A percentile compares a stretch with the other conserved stretches of the same genome.
Evolutionary conservation across 2,797 vertebrate species (phyloP).

Genomic region (Uromys caudimaculatus): DNA sequence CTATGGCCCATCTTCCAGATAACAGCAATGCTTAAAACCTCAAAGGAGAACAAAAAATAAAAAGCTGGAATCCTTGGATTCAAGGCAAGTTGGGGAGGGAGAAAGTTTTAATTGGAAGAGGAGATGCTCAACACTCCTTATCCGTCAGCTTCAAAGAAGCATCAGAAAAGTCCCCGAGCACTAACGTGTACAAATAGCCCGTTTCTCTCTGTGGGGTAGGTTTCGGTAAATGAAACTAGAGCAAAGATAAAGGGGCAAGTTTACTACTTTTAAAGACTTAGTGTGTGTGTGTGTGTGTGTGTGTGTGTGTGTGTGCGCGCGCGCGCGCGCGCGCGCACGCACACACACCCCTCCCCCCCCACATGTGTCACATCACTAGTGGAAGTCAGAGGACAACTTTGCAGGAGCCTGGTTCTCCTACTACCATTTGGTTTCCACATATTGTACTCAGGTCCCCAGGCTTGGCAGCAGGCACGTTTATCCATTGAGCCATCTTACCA

Average conservation of each 20-base stretch:
- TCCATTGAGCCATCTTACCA: neutral
- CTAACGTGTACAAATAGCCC: neutral
- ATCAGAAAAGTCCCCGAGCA: constrained; percentile 7
- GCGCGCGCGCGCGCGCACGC: too few relatives aligned
- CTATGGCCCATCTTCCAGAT: neutral
- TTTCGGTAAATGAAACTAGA: neutral
- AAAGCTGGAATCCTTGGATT: constrained; percentile 15
- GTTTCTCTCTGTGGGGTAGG: neutral
- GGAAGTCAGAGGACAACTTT: neutral
- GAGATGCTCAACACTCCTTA: neutral
- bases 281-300: too few relatives aligned
- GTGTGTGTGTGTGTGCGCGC: neutral
- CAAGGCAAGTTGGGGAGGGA: neutral
- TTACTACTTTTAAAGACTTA: neutral
- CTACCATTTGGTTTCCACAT: too few relatives aligned
- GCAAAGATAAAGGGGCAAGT: neutral
- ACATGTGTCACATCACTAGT: neutral
- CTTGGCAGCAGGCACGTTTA: neutral
- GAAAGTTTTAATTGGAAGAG: constrained; percentile 11
- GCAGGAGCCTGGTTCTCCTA: neutral
- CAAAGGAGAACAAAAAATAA: neutral
- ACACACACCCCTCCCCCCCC: too few relatives aligned
- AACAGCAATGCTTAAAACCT: neutral
- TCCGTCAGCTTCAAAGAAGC: neutral
- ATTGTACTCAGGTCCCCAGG: neutral